A percentile compares a stretch with the other conserved stretches of the same genome.
phyloP scores from a whole-genome alignment of 2,888 invertebrate species.

The Tribolium freemani region DNA sequence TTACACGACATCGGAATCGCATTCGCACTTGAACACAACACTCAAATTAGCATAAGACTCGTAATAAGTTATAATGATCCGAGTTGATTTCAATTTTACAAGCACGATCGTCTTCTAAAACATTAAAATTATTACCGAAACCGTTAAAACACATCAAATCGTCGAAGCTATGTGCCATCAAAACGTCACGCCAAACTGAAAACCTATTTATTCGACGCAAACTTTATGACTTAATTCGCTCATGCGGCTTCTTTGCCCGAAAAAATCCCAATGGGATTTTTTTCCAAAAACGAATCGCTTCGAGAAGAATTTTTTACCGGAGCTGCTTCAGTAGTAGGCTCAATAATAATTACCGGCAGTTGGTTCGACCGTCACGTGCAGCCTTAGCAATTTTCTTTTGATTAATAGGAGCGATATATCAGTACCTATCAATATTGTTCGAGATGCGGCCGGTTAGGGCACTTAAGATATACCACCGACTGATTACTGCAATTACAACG shows the following conservation, averaged over 20 bases:
- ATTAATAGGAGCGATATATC: conserved; percentile 50
- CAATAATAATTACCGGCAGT: conserved; percentile 36
- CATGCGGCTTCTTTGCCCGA: conserved; percentile 1
- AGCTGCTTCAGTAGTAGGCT: conserved; percentile 37
- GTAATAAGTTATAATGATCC: conserved; percentile 46
- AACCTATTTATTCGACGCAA: neutral
- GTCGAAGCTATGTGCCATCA: neutral
- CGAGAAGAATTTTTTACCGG: conserved; percentile 18
- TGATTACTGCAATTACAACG: conserved; percentile 50
- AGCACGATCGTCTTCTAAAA: conserved; percentile 48
- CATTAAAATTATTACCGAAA: conserved; percentile 50
- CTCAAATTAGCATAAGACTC: conserved; percentile 51
- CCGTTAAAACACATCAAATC: conserved; percentile 45
- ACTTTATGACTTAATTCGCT: conserved; percentile 2
- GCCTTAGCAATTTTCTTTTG: conserved; percentile 48
- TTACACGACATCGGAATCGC: conserved; percentile 51
- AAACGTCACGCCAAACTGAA: neutral
- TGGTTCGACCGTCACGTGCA: conserved; percentile 37
- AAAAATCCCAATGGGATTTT: neutral
- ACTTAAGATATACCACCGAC: conserved; percentile 44
- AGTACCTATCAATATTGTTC: conserved; percentile 50
- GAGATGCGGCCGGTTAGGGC: conserved; percentile 34
- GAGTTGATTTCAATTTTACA: conserved; percentile 52
- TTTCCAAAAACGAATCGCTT: neutral
- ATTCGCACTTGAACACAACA: conserved; percentile 47